Evolutionary conservation across 2,797 vertebrate species (phyloP).

Genomic region (Chaenodraco wilsoni): DNA sequence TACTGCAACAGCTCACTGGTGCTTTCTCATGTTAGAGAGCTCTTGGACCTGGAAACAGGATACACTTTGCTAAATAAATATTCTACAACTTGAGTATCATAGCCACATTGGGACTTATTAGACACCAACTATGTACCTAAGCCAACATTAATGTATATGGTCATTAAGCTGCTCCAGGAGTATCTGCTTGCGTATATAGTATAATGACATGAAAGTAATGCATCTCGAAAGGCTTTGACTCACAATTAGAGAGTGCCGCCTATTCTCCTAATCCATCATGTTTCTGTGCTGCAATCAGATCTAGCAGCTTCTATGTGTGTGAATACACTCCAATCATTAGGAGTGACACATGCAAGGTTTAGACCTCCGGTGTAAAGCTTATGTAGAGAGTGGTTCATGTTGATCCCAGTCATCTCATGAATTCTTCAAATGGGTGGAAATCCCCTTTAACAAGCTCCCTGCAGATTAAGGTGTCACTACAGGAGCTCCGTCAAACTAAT

Average conservation of each 20-base stretch:
- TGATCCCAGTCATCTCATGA: slow-evolving; percentile 32
- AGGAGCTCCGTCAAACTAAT: slow-evolving; percentile 30
- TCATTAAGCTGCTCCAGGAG: slow-evolving; percentile 51
- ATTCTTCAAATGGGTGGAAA: slow-evolving; percentile 32
- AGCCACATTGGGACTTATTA: slow-evolving; percentile 69
- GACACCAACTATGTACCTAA: slow-evolving; percentile 32
- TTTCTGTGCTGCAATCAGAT: slow-evolving; percentile 4
- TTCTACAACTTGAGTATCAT: slow-evolving; percentile 45
- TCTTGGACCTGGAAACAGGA: slow-evolving; percentile 34
- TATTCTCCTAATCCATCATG: slow-evolving; percentile 19
- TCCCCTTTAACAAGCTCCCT: slow-evolving; percentile 53
- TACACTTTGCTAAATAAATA: slow-evolving; percentile 52
- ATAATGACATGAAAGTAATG: slow-evolving; percentile 33
- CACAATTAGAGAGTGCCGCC: slow-evolving; percentile 6
- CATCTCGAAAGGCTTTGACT: not conserved
- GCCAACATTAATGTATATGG: slow-evolving; percentile 45
- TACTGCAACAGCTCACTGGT: not conserved
- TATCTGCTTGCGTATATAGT: slow-evolving; percentile 37
- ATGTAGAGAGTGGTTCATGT: slow-evolving; percentile 17
- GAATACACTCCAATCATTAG: slow-evolving; percentile 11
- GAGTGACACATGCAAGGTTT: slow-evolving; percentile 8
- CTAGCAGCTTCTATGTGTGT: not conserved
- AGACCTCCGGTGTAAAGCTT: not conserved
- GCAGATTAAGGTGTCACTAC: slow-evolving; percentile 38
- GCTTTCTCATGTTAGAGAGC: slow-evolving; percentile 24